Evolutionary conservation across 2,888 invertebrate species (phyloP), one percentile per base, ranked within the genome.

Genomic region (Doris montereyensis): DNA sequence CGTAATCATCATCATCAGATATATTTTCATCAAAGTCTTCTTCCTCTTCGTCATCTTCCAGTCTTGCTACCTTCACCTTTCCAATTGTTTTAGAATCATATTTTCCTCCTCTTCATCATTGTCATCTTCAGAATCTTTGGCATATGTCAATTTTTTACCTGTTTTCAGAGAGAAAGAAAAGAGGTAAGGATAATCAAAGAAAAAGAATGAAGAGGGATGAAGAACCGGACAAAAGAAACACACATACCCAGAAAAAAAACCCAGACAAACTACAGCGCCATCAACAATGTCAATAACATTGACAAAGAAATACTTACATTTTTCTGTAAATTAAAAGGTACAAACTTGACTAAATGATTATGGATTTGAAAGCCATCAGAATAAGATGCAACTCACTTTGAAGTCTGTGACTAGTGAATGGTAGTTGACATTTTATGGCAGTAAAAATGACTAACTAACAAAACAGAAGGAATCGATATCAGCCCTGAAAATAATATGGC

Each of bases 21-120:
- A 71, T 72, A 32, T 78, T 65, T 5, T 78, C 75, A 71, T 21
- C 58, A 24, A 17, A 17, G 3, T 70, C 30, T 35, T 75, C 65
- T 4, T 81, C 81, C 10, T 65, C 65, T 62, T 76, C 76, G 30
- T 73, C 70, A 0, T 71, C 57, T 34, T 73, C 34, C n/a, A 41
- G 28, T 26, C 34, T 78, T 26, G 24, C 35, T 67, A 74, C 65
- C 34, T 57, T 4, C 76, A 67, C 60, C 70, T 79, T 10, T 60
- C 72, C 32, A 62, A 60, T 5, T 70, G 35, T 4, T 60, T 24
- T 2, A 77, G 57, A 5, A 30, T 34, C 1, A 78, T 58, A 5
- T 80, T 75, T 4, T 80, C 81, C 21, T 81, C 80, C n/a, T 81
- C 82, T n/a, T 81, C 80, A 21, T 82, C 80, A 60, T 78, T 73